Base-by-base conservation (phyloP, 2,113 vertebrate species). In the Corythornis madagascariensis region DNA sequence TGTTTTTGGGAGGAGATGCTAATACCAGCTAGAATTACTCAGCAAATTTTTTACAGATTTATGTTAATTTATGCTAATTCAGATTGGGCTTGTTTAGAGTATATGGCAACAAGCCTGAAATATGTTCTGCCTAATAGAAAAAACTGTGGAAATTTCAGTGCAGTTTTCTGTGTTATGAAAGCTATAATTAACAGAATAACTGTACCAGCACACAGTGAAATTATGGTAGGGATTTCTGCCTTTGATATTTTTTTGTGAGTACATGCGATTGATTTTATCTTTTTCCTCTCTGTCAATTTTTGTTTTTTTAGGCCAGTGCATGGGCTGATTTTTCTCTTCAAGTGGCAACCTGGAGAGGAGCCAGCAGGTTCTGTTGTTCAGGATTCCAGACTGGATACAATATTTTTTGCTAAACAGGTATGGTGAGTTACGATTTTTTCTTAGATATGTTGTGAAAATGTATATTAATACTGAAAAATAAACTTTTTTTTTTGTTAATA, bases 351-450 rank as follows among this genome's bases (percentile, higher is more conserved):
- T n/a, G 99, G 99, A 83, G 99, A 99, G 92, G 99, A 99, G 97
- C 99, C 99, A 64, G 99, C 99, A 6, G 99, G 99, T 65, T 99
- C 99, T 63, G 98, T 99, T 86, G 99, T 99, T 74, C 99, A 99
- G 92, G 99, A 99, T 96, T 99, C 99, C 57, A 98, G 99, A 96
- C 97, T 99, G 72, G 99, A 99, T 78, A 98, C 98, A 19, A 98
- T 99, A 94, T 99, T 99, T 97, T 99, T 99, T 98, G 99, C 99
- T 67, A 99, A 99, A 96, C 99, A 99, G 98, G 99, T 99, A 98
- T 26, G 83, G 35, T 71, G 81, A 78, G n/a, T 67, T 86, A 13
- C 17, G 28, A 92, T 19, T 56, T 66, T 73, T 59, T 64, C 38
- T 86, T n/a, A 48, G 4, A 5, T 10, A 1, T 33, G 8, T 71